Evolutionary conservation across 2,888 invertebrate genomes (phyloP).

Genomic region (Epiperipatus broadwayi): DNA sequence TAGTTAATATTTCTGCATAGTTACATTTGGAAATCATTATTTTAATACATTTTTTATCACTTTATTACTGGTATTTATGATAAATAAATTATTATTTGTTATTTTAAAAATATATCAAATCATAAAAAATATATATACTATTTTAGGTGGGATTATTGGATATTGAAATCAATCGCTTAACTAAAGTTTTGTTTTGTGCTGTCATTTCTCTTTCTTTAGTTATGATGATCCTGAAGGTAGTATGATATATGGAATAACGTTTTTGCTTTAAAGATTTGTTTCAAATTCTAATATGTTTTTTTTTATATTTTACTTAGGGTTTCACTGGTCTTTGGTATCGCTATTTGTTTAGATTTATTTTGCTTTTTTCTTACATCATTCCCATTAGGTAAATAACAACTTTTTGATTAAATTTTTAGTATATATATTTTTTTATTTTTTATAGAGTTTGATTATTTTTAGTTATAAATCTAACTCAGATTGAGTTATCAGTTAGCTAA

Average conservation of each 20-base stretch:
- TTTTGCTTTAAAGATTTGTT: constrained; percentile 13
- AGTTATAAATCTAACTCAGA: no score
- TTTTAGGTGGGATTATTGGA: constrained; percentile 56
- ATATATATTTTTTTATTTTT: constrained; percentile 12
- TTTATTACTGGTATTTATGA: no score
- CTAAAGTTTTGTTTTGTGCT: constrained; percentile 77
- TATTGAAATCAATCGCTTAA: constrained; percentile 85
- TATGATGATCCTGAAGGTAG: constrained; percentile 73
- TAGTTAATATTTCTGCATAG: no score
- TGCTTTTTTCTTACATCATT: constrained; percentile 96
- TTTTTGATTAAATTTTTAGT: constrained; percentile 1
- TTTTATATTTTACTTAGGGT: constrained; percentile 35
- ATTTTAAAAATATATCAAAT: no score
- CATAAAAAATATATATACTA: no score
- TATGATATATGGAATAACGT: constrained; percentile 15
- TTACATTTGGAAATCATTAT: background rate
- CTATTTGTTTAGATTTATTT: constrained; percentile 85
- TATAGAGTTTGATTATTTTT: no score
- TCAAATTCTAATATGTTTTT: background rate
- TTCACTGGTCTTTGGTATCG: constrained; percentile 89
- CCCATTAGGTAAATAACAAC: constrained; percentile 57
- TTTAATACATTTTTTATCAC: background rate
- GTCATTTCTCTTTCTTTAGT: constrained; percentile 73
- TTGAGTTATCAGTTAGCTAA: no score
- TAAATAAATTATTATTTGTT: no score